phyloP scores from a whole-genome alignment of 2,113 vertebrate genomes.

The Limnothrissa miodon region DNA sequence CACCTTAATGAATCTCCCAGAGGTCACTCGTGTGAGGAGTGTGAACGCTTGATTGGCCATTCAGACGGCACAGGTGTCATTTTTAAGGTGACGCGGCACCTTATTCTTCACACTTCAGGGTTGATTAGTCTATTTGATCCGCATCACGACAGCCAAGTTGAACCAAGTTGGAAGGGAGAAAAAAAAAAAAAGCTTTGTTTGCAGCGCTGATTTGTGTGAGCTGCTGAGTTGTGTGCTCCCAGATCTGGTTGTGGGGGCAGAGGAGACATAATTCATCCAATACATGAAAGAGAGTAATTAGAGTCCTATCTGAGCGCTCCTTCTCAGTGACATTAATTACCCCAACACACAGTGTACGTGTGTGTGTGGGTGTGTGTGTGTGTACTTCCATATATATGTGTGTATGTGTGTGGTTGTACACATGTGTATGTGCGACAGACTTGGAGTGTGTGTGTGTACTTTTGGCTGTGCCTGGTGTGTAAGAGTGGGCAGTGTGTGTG shows the following conservation, averaged over 20 bases:
- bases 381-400: constrained; percentile 1
- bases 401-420: constrained; percentile 5
- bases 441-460: background rate
- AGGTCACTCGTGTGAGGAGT: constrained; percentile 21
- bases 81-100: background rate
- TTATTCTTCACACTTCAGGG: background rate
- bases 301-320: constrained; percentile 1
- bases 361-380: background rate
- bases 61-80: background rate
- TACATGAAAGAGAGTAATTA: constrained; percentile 17
- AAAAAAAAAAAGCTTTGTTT: background rate
- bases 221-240: background rate
- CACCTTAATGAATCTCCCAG: constrained; percentile 26
- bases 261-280: background rate
- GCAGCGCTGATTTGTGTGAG: background rate
- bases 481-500: background rate
- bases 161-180: background rate
- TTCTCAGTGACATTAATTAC: constrained; percentile 17
- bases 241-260: background rate
- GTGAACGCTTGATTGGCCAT: background rate
- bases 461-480: background rate
- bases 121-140: background rate
- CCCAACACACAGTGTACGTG: background rate
- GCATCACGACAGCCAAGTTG: background rate
- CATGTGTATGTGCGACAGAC: background rate